These are phyloP conservation scores for Bombus picipes DNA, from an alignment of 1,140 invertebrate species.

Conservation along the genomic window DNA sequence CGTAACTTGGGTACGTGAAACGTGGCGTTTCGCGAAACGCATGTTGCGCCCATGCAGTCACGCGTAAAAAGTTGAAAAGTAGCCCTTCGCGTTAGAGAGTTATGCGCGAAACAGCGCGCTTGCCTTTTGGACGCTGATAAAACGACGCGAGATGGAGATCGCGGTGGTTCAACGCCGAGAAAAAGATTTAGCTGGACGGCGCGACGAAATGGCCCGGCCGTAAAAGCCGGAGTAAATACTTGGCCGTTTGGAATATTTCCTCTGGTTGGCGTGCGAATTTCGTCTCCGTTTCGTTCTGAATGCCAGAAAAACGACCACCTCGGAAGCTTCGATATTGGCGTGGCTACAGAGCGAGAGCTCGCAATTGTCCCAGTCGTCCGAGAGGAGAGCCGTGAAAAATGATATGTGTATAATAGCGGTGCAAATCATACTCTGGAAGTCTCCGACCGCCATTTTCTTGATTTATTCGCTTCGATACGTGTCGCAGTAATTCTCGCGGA, in stretches of 20 bases:
- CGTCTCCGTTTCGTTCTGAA: neutral
- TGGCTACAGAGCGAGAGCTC: neutral
- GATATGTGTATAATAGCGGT: neutral
- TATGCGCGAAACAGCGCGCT: conserved; percentile 64
- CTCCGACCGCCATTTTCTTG: neutral
- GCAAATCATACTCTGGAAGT: neutral
- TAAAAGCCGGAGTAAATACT: neutral
- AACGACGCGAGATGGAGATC: conserved; percentile 61
- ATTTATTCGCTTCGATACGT: neutral
- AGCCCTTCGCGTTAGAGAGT: conserved; percentile 66
- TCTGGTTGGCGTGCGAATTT: neutral
- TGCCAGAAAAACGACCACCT: neutral
- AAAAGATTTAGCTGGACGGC: conserved; percentile 32
- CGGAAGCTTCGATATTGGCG: neutral
- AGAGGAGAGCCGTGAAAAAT: neutral
- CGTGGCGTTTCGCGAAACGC: conserved; percentile 33
- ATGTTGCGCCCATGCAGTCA: neutral
- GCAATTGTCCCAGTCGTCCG: neutral
- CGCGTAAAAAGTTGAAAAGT: conserved; percentile 75
- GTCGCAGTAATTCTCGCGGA: neutral
- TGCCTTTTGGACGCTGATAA: conserved; percentile 69
- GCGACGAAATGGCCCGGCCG: neutral
- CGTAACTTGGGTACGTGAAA: conserved; percentile 3
- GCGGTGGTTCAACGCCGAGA: conserved; percentile 45
- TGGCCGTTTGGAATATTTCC: conserved; percentile 12